Percentiles rank a stretch among this genome's conserved stretches.
Evolutionary conservation across 2,797 vertebrate genomes (phyloP).

Genomic region (Acropternis orthonyx): DNA sequence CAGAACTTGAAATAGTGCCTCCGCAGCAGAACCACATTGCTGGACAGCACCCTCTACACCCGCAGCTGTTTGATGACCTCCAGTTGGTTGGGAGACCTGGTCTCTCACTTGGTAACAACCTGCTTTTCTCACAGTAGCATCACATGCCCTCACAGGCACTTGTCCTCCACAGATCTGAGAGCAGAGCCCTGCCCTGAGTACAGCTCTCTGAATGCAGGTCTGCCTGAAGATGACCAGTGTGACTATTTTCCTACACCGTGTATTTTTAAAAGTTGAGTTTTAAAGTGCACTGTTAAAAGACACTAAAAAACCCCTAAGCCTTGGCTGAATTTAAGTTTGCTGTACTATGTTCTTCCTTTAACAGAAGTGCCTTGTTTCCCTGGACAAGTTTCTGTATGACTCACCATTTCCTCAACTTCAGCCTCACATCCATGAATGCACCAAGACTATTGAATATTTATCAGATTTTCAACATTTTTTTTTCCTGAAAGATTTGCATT

Average conservation of each 20-base stretch:
- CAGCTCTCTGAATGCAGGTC: background rate
- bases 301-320: background rate
- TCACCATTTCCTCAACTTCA: background rate
- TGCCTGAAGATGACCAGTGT: background rate
- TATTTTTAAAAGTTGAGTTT: background rate
- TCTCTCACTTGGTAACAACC: fast-evolving
- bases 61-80: background rate
- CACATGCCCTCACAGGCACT: background rate
- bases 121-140: background rate
- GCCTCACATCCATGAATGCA: background rate
- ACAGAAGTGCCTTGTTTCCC: background rate
- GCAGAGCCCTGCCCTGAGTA: background rate
- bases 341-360: background rate
- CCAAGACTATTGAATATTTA: conserved; percentile 29
- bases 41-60: background rate
- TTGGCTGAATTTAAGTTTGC: background rate
- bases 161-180: background rate
- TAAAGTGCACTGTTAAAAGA: background rate
- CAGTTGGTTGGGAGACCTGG: background rate
- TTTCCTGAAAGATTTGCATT: conserved; percentile 32
- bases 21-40: background rate
- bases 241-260: background rate
- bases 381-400: background rate
- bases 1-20: background rate
- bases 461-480: background rate